Conservation (phyloP, 1,140 invertebrate genomes). For the Trichomalopsis sarcophagae region DNA sequence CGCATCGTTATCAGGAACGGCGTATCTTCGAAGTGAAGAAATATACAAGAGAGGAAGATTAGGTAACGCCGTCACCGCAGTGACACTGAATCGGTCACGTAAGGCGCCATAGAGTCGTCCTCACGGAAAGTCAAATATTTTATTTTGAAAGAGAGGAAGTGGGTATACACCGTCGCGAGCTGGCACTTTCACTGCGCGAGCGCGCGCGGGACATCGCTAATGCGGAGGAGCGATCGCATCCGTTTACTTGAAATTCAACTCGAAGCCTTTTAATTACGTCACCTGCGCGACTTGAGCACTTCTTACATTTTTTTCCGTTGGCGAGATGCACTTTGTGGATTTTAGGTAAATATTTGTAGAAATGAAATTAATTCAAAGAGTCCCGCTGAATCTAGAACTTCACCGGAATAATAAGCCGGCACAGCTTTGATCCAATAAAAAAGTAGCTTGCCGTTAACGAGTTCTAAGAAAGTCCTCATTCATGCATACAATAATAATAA, state of each 20-base stretch:
- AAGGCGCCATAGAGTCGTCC: slow-evolving; percentile 5
- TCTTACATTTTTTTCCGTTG: neutral
- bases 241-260: slow-evolving; percentile 41
- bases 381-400: too few relatives aligned
- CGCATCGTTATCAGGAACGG: slow-evolving; percentile 37
- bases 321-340: neutral
- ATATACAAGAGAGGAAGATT: slow-evolving; percentile 49
- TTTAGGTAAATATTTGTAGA: neutral
- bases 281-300: neutral
- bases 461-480: neutral
- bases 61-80: slow-evolving; percentile 42
- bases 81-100: slow-evolving; percentile 45
- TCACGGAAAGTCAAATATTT: slow-evolving; percentile 54
- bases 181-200: slow-evolving; percentile 36
- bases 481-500: slow-evolving; percentile 7
- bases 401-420: neutral
- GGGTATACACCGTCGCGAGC: slow-evolving; percentile 45
- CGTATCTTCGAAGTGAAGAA: slow-evolving; percentile 44
- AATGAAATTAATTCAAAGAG: neutral
- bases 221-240: slow-evolving; percentile 27
- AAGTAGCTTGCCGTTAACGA: neutral
- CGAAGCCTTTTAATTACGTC: slow-evolving; percentile 35
- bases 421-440: slow-evolving; percentile 16
- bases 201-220: slow-evolving; percentile 6
- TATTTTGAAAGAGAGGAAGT: slow-evolving; percentile 69